A percentile compares a stretch with the other conserved stretches of the same genome.
Evolutionary conservation across 2,888 invertebrate genomes (phyloP).

Genomic region (Stomorhina lunata): DNA sequence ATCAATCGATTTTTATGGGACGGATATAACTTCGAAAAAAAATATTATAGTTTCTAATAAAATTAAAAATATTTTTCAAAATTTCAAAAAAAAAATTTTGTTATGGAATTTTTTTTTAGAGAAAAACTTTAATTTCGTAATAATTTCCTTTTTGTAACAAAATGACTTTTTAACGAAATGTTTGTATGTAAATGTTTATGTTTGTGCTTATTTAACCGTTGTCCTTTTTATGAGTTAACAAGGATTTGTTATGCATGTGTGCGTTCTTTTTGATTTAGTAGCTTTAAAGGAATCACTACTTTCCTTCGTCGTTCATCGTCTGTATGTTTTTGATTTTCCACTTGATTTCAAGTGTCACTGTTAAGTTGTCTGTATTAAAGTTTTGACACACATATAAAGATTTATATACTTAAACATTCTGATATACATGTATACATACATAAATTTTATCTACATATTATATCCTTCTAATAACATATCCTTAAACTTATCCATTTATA

Average conservation of each 20-base stretch:
- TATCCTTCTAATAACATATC: slow-evolving; percentile 39
- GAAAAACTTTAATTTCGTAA: too few species aligned
- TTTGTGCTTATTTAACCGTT: slow-evolving; percentile 23
- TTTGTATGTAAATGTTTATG: neutral
- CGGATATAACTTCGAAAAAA: too few species aligned
- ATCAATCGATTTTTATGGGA: too few species aligned
- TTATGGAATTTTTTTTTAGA: too few species aligned
- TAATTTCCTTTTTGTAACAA: slow-evolving; percentile 12
- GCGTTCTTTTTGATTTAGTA: slow-evolving; percentile 20
- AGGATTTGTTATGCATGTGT: neutral
- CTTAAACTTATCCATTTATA: slow-evolving; percentile 32
- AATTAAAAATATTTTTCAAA: too few species aligned
- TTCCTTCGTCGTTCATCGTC: neutral
- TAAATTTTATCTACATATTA: slow-evolving; percentile 7
- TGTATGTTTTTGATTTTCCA: slow-evolving; percentile 41
- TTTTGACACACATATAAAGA: slow-evolving; percentile 27
- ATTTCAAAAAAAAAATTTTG: too few species aligned
- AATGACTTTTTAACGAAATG: slow-evolving; percentile 14
- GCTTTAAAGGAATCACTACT: neutral
- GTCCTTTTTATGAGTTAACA: slow-evolving; percentile 30
- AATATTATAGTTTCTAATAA: too few species aligned
- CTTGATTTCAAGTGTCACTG: slow-evolving; percentile 60
- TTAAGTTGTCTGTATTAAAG: slow-evolving; percentile 44
- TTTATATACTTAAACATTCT: neutral
- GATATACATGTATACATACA: slow-evolving; percentile 1